Base-by-base conservation (phyloP, 1,140 invertebrate genomes). In the Drosophila lini region DNA sequence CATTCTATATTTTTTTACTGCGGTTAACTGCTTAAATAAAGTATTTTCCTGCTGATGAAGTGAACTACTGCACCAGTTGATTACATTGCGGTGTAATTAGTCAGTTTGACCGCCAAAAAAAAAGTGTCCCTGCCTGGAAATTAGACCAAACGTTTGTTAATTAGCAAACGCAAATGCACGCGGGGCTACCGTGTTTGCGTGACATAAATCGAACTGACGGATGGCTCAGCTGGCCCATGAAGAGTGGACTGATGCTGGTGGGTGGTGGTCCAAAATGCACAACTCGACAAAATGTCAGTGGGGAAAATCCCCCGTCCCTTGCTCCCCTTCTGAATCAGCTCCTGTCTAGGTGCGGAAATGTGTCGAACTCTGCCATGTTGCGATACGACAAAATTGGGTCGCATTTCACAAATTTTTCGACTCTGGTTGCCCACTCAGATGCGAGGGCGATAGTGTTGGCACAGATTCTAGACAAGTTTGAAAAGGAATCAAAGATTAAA, bases 291-390 rank as follows among this genome's bases (percentile, higher is more conserved):
- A 69, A 78, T 69, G 74, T 68, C 74, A 60, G 16, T 38, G 31
- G n/a, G 34, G 11, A 11, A 19, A 19, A 10, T 48, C n/a, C 47
- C 6, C 19, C n/a, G 10, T 22, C 22, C 16, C 6, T 15, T 5
- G 25, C 19, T 3, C 10, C 0, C 25, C 2, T 4, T 10, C 32
- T 36, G 50, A 4, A 15, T 6, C 34, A 16, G 40, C 9, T 36
- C 5, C 34, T 45, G 50, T 25, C 63, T 62, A 78, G 64, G 75
- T 78, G 64, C 64, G 64, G 57, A 78, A 78, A 78, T 78, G 64
- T 78, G 74, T 78, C 74, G 75, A 78, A 78, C 50, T 60, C 44
- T 70, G 75, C 74, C 74, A 70, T 78, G 74, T 78, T 78, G 74
- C 75, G 41, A 78, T 78, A 57, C 55, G 64, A 78, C 36, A 42